phyloP scores from a whole-genome alignment of 2,797 vertebrate species.

The Channa striata region DNA sequence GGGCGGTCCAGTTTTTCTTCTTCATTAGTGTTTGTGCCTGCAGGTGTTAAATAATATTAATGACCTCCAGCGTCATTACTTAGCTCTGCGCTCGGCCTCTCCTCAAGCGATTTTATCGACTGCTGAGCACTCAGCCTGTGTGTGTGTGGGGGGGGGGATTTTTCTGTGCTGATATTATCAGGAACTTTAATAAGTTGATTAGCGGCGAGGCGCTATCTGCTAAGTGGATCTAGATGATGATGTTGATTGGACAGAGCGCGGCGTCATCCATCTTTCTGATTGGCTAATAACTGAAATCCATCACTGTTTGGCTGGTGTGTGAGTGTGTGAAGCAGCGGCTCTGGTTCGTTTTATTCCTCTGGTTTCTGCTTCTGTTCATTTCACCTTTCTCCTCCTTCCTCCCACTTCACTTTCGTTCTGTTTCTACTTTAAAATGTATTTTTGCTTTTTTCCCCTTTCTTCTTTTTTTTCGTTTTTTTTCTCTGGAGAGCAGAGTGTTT shows the following conservation, averaged over 20 bases:
- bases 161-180: conserved; percentile 96
- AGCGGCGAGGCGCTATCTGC: conserved; percentile 91
- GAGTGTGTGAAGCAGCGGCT: conserved; percentile 47
- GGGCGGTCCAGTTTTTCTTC: conserved; percentile 88
- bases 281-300: conserved; percentile 99
- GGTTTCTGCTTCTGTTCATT: conserved; percentile 17
- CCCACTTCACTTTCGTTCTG: background rate
- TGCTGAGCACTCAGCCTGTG: conserved; percentile 36
- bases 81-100: conserved; percentile 88
- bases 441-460: conserved; percentile 31
- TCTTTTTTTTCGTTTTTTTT: background rate
- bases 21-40: conserved; percentile 92
- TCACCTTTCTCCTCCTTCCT: conserved; percentile 24
- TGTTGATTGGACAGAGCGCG: conserved; percentile 96
- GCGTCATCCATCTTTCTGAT: conserved; percentile 98
- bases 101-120: conserved; percentile 99
- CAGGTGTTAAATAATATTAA: conserved; percentile 99
- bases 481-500: background rate
- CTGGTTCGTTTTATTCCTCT: conserved; percentile 44
- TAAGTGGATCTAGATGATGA: conserved; percentile 99
- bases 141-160: conserved; percentile 79
- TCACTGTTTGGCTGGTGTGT: conserved; percentile 86
- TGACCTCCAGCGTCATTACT: conserved; percentile 94
- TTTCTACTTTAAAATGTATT: conserved; percentile 9
- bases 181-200: conserved; percentile 98